phyloP scores from a whole-genome alignment of 2,113 vertebrate species.

The Austrofundulus limnaeus region DNA sequence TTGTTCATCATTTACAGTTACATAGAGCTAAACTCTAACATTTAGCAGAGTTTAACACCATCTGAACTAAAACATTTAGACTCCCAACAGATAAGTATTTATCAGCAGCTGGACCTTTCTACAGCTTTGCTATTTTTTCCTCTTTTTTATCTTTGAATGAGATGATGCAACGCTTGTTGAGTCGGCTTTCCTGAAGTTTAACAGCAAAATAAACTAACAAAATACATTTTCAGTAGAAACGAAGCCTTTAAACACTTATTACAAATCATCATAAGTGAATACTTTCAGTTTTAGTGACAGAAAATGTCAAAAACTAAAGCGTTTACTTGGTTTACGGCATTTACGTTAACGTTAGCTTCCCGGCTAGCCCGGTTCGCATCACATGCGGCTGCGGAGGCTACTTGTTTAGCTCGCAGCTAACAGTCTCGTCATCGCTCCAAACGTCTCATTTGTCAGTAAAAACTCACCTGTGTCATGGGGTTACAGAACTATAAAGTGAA shows the following conservation, averaged over 20 bases:
- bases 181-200: neutral
- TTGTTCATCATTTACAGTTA: no score
- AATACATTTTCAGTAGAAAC: neutral
- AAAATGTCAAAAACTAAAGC: neutral
- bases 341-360: conserved; percentile 32
- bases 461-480: conserved; percentile 69
- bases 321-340: fast-evolving
- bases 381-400: conserved; percentile 65
- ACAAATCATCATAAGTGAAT: no score
- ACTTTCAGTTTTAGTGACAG: no score
- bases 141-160: conserved; percentile 6
- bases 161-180: conserved; percentile 59
- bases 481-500: conserved; percentile 35
- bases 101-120: neutral
- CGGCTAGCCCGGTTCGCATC: conserved; percentile 48
- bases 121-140: neutral
- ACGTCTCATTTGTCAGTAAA: neutral
- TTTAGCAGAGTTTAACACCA: no score
- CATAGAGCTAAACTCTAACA: no score
- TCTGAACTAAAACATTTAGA: neutral
- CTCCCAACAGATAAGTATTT: neutral
- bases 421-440: conserved; percentile 6
- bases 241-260: fast-evolving
- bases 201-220: neutral
- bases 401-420: conserved; percentile 23